Percentiles rank a stretch among this genome's conserved stretches.
These are phyloP conservation scores for Diarsia brunnea DNA, from an alignment of 2,888 invertebrate genomes.

Conservation along the genomic window DNA sequence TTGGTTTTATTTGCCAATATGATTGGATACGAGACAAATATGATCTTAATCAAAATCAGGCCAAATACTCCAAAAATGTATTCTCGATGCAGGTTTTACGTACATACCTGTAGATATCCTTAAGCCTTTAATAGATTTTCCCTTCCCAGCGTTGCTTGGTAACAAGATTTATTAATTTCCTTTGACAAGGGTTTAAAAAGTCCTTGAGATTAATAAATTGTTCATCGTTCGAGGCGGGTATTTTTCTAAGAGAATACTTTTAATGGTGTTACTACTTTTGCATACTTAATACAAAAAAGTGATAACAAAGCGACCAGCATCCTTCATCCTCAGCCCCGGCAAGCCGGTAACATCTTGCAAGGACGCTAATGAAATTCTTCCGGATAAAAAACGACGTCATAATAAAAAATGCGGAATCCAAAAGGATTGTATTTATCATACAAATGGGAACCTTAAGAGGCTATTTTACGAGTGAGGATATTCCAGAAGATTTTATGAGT, in stretches of 20 bases:
- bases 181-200: constrained; percentile 50
- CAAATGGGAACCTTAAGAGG: constrained; percentile 33
- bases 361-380: constrained; percentile 72
- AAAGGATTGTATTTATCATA: constrained; percentile 59
- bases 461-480: constrained; percentile 18
- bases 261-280: constrained; percentile 53
- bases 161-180: constrained; percentile 52
- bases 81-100: background rate
- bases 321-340: constrained; percentile 52
- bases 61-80: background rate
- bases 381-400: constrained; percentile 64
- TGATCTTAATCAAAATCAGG: background rate
- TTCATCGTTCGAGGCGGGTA: constrained; percentile 25
- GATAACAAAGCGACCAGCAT: constrained; percentile 53
- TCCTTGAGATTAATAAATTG: constrained; percentile 48
- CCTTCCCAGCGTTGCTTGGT: constrained; percentile 15
- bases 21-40: background rate
- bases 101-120: constrained; percentile 9
- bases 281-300: constrained; percentile 55
- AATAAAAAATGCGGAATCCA: constrained; percentile 40
- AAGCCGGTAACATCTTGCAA: constrained; percentile 64
- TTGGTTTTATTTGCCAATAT: constrained; percentile 1
- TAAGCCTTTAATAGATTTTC: constrained; percentile 30
- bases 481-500: background rate
- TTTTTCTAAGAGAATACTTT: constrained; percentile 41